Evolutionary conservation across 2,113 vertebrate genomes (phyloP).

Genomic region (Talpa occidentalis): DNA sequence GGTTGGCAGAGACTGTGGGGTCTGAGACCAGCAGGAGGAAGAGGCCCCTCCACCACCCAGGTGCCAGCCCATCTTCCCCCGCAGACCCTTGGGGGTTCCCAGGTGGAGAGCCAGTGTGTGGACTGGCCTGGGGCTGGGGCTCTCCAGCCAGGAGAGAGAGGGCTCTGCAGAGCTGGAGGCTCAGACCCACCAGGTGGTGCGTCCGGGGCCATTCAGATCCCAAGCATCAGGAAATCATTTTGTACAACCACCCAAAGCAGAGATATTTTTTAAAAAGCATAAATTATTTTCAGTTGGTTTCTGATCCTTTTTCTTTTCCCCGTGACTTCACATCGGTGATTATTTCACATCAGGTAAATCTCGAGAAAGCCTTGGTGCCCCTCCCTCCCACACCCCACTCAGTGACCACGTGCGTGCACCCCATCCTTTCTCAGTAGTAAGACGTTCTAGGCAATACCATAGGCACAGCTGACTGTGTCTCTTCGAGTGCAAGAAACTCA

Average conservation of each 20-base stretch:
- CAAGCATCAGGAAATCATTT: constrained; percentile 75
- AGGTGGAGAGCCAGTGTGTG: neutral
- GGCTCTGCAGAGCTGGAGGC: neutral
- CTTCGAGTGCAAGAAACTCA: constrained; percentile 86
- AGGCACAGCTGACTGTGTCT: constrained; percentile 81
- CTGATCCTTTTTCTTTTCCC: constrained; percentile 55
- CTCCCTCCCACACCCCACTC: constrained; percentile 63
- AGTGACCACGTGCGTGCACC: constrained; percentile 80
- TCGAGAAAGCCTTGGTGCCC: constrained; percentile 75
- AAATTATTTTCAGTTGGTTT: constrained; percentile 75
- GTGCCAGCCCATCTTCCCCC: neutral
- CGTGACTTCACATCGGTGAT: constrained; percentile 50
- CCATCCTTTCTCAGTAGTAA: constrained; percentile 86
- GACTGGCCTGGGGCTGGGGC: neutral
- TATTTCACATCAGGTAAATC: constrained; percentile 79
- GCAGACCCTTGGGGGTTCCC: neutral
- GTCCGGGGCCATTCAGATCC: constrained; percentile 22
- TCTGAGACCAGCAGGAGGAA: constrained; percentile 45
- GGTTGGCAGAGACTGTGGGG: neutral
- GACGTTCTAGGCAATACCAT: constrained; percentile 89
- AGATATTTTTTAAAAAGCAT: constrained; percentile 74
- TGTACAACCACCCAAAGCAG: constrained; percentile 77
- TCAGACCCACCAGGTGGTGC: neutral
- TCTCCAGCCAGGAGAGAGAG: constrained; percentile 31
- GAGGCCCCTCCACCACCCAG: constrained; percentile 45